phyloP scores from a whole-genome alignment of 2,113 vertebrate species.

The Helogale parvula region DNA sequence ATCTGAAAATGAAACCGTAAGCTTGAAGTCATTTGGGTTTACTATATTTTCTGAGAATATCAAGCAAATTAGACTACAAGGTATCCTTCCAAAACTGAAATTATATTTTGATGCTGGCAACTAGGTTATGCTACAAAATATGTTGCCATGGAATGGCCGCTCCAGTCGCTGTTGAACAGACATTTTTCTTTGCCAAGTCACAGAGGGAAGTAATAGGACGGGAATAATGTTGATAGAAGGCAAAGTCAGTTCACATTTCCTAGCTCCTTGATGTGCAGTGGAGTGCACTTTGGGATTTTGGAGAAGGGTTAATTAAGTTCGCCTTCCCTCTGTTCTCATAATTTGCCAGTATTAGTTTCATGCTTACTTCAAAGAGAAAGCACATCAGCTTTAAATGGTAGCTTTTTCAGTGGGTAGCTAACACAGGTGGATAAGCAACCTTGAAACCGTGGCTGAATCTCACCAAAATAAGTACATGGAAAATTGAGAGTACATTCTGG shows the following conservation, averaged over 20 bases:
- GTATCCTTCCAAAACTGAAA: not conserved
- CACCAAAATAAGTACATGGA: not conserved
- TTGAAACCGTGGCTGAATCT: not conserved
- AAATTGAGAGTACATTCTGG: not conserved
- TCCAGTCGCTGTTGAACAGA: not conserved
- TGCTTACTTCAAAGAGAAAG: not conserved
- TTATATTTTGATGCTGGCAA: not conserved
- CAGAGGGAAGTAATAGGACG: not conserved
- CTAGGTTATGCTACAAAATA: not conserved
- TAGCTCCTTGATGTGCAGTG: not conserved
- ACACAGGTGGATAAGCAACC: not conserved
- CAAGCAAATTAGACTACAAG: not conserved
- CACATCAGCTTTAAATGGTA: not conserved
- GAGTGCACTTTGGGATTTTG: not conserved
- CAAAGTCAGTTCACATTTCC: not conserved
- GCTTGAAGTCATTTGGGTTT: not conserved
- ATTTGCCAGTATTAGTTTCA: not conserved
- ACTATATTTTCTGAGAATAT: not conserved
- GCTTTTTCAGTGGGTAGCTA: not conserved
- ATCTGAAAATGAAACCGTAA: constrained; percentile 15
- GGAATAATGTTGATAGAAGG: not conserved
- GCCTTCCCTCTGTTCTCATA: not conserved
- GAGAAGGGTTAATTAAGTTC: not conserved
- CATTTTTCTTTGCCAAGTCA: not conserved
- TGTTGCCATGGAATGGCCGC: not conserved